A percentile compares a stretch with the other conserved stretches of the same genome.
These are phyloP conservation scores for Stenoptilia bipunctidactyla DNA, from an alignment of 2,888 invertebrate species.

Conservation along the genomic window DNA sequence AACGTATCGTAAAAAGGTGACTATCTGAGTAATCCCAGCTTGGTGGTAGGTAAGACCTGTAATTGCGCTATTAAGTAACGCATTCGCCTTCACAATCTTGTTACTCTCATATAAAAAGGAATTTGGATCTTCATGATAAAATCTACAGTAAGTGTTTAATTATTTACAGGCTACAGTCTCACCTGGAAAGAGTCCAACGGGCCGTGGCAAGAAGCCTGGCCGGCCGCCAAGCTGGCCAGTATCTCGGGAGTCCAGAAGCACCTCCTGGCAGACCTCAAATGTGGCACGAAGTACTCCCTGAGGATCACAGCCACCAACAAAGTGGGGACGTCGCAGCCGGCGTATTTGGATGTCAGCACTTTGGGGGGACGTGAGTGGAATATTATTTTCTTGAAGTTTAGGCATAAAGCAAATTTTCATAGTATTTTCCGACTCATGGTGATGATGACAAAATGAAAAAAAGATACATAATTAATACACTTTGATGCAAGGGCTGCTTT, in stretches of 20 bases:
- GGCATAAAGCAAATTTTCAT: too few species aligned
- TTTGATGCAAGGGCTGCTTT: too few species aligned
- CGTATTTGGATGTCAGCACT: constrained; percentile 72
- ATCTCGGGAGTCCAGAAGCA: constrained; percentile 72
- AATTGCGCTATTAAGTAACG: too few species aligned
- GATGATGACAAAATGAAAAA: too few species aligned
- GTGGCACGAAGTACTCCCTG: constrained; percentile 87
- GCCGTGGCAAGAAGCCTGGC: constrained; percentile 73
- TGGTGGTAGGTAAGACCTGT: too few species aligned
- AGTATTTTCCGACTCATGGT: too few species aligned
- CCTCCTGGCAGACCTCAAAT: constrained; percentile 79
- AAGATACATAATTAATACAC: too few species aligned
- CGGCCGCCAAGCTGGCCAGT: constrained; percentile 65
- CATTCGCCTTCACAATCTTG: too few species aligned
- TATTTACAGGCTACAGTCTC: constrained; percentile 58
- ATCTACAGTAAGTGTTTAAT: constrained; percentile 35
- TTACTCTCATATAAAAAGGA: too few species aligned
- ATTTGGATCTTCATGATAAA: not conserved
- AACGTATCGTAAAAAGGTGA: too few species aligned
- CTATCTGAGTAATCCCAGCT: too few species aligned
- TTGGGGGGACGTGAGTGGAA: constrained; percentile 72
- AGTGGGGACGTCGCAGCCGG: constrained; percentile 83
- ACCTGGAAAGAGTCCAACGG: constrained; percentile 64
- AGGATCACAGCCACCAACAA: constrained; percentile 85
- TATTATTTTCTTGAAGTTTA: too few species aligned